Base-by-base conservation (phyloP, 2,797 vertebrate genomes). In the Tympanoctomys barrerae region DNA sequence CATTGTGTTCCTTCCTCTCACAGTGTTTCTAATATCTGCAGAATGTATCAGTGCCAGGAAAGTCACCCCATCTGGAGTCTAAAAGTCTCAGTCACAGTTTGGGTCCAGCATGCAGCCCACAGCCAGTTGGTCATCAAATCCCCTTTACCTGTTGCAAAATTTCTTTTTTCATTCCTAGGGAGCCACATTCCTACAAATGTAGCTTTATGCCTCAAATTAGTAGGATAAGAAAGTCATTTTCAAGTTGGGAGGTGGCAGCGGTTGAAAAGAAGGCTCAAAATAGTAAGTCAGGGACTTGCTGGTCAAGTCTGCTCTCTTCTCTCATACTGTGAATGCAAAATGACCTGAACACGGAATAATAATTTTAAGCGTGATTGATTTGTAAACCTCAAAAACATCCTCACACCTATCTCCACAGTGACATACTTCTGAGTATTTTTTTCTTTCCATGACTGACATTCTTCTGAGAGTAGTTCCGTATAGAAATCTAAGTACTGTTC, bases 181-280 rank as follows among this genome's bases (percentile, higher is more conserved):
- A 87, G 80, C 78, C 66, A 68, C 31, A 81, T 39, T 14, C 31
- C 93, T 28, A 75, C 46, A 81, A 2, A 81, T 4, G n/a, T n/a
- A n/a, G 1, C 54, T 7, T 89, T 59, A 33, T 97, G 54, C 92
- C 96, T 93, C 82, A 97, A 97, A 97, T 97, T 97, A 97, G 88
- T 93, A 97, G 94, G 94, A 95, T 98, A 97, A 98, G 92, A 97
- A 98, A 98, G 92, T 96, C 96, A 95, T 98, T 97, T 98, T 96
- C 87, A 98, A 85, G 97, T 98, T 98, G 97, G 98, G 98, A 98
- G 95, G 98, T 98, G 98, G 98, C 97, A 22, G 8, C 96, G 81
- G 66, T 96, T 97, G 96, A 98, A 97, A 54, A 97, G 80, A 98
- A 97, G 96, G 83, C 88, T 97, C 93, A 96, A 96, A 97, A 97